Percentiles rank a stretch among this genome's conserved stretches.
phyloP scores from a whole-genome alignment of 35 echinoderm and acorn worm genomes.

The Diadema setosum region DNA sequence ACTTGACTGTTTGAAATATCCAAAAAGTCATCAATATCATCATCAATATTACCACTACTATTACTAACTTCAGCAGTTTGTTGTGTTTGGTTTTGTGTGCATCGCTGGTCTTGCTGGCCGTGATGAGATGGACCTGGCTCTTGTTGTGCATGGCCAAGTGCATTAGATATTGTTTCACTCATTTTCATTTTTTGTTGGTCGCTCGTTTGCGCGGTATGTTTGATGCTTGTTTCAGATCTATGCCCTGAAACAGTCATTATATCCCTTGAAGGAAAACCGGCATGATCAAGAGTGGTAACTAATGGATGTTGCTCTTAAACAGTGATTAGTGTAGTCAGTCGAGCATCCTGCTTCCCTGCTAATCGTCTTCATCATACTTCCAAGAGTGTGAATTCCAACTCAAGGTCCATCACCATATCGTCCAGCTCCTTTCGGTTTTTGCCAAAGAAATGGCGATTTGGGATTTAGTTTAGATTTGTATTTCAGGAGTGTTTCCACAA shows the following conservation, averaged over 20 bases:
- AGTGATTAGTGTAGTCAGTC: background rate
- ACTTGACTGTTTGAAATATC: no score
- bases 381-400: background rate
- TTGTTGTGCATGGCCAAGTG: background rate
- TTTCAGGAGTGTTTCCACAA: background rate
- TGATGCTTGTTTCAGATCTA: background rate
- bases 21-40: no score
- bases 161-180: background rate
- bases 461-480: conserved; percentile 1
- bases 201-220: background rate
- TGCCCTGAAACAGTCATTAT: background rate
- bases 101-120: background rate
- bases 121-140: background rate
- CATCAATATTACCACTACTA: no score
- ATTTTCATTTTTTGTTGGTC: background rate
- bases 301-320: background rate
- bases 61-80: background rate
- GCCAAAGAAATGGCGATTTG: background rate
- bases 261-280: background rate
- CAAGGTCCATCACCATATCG: background rate
- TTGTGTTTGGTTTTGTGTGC: background rate
- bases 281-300: conserved; percentile 6
- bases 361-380: background rate
- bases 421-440: background rate
- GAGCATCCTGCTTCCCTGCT: background rate